A percentile compares a stretch with the other conserved stretches of the same genome.
These are phyloP conservation scores for Rhagoletis zephyria DNA, from an alignment of 1,140 invertebrate species.

Conservation along the genomic window DNA sequence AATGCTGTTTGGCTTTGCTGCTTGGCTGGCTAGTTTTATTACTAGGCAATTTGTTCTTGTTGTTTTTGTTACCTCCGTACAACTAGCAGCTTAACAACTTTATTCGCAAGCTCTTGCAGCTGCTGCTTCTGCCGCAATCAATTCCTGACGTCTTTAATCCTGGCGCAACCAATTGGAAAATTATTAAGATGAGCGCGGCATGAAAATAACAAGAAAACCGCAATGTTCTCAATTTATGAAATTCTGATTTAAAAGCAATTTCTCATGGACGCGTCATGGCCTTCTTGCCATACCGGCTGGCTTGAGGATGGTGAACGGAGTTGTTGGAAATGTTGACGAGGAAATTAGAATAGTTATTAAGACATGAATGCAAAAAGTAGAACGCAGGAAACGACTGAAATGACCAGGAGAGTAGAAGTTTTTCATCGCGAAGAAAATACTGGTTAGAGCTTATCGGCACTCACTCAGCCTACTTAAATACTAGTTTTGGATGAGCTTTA, in stretches of 20 bases:
- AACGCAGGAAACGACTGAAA: too few species aligned
- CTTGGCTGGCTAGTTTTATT: constrained; percentile 29
- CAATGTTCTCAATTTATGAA: constrained; percentile 24
- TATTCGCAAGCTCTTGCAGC: constrained; percentile 23
- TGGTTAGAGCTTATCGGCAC: too few species aligned
- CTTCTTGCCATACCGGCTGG: not conserved
- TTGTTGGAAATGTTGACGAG: not conserved
- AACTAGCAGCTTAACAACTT: constrained; percentile 27
- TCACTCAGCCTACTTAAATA: too few species aligned
- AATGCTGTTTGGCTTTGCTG: not conserved
- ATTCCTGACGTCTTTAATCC: constrained; percentile 48
- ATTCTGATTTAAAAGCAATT: not conserved
- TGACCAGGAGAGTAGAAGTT: too few species aligned
- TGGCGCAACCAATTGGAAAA: constrained; percentile 49
- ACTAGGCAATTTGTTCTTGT: not conserved
- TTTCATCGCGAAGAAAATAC: too few species aligned
- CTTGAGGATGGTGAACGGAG: not conserved
- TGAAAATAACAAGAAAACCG: constrained; percentile 26
- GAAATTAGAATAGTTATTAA: too few species aligned
- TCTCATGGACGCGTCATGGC: not conserved
- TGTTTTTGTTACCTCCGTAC: not conserved
- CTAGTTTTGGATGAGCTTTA: too few species aligned
- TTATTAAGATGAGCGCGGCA: constrained; percentile 37
- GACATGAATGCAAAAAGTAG: too few species aligned
- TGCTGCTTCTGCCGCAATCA: constrained; percentile 15